These are phyloP conservation scores for Noctua pronuba DNA, from an alignment of 2,888 invertebrate species.

Conservation along the genomic window DNA sequence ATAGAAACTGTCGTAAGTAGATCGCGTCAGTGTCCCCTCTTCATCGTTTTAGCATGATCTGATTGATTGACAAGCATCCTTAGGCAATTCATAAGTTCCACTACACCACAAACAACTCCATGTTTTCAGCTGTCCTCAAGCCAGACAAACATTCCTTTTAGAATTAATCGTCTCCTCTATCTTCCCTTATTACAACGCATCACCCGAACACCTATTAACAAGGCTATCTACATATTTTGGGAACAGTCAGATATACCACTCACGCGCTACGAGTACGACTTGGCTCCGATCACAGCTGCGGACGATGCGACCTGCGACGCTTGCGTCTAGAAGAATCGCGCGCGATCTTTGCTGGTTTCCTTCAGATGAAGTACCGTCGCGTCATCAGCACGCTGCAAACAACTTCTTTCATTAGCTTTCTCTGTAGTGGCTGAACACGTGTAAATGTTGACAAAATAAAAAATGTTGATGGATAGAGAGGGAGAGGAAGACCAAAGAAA, in stretches of 20 bases:
- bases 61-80: neutral
- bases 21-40: neutral
- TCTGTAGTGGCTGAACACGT: neutral
- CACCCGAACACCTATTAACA: conserved; percentile 2
- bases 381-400: neutral
- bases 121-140: neutral
- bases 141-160: neutral
- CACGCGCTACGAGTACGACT: conserved; percentile 11
- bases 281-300: neutral
- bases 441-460: neutral
- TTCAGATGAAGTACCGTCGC: neutral
- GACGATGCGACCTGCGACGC: neutral
- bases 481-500: neutral
- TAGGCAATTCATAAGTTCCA: neutral
- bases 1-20: neutral
- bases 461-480: neutral
- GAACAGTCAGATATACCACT: conserved; percentile 30
- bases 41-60: neutral
- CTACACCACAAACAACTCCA: neutral
- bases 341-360: neutral
- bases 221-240: conserved; percentile 29
- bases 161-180: neutral
- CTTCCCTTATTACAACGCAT: neutral
- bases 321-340: neutral
- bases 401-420: neutral